Conservation (phyloP, 1,140 invertebrate species). For the Bombus haemorrhoidalis region DNA sequence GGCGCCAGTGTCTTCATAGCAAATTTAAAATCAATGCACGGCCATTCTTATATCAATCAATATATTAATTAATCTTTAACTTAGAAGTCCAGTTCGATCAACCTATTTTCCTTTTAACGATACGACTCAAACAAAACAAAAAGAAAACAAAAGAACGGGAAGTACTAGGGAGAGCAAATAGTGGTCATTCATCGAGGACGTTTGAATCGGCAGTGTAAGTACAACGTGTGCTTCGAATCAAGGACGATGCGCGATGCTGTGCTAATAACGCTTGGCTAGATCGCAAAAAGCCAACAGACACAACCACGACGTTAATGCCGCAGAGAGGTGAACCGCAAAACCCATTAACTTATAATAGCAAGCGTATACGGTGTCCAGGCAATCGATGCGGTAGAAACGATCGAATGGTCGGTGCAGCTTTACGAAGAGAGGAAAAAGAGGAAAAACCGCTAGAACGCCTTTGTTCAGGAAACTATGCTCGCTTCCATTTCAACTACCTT, state of each 20-base stretch:
- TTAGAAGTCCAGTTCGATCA: not conserved
- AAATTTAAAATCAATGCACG: no score
- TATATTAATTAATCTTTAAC: no score
- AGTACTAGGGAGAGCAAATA: not conserved
- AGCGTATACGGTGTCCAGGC: not conserved
- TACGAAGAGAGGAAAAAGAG: not conserved
- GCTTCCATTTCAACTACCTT: not conserved
- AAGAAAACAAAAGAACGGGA: not conserved
- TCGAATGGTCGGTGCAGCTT: not conserved
- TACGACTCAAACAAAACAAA: not conserved
- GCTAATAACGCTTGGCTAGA: not conserved
- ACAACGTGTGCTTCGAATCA: not conserved
- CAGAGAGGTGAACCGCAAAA: not conserved
- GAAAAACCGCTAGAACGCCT: not conserved
- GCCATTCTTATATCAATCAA: not conserved
- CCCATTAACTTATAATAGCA: constrained; percentile 38
- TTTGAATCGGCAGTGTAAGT: constrained; percentile 11
- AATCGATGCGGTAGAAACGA: not conserved
- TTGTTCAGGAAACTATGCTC: not conserved
- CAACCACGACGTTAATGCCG: constrained; percentile 16
- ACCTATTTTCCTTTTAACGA: not conserved
- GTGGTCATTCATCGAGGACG: not conserved
- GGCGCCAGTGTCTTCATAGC: not conserved
- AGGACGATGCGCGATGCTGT: constrained; percentile 32
- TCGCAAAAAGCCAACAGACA: constrained; percentile 17